A percentile compares a stretch with the other conserved stretches of the same genome.
Evolutionary conservation across 2,113 vertebrate genomes (phyloP).

Genomic region (Gymnorhina tibicen): DNA sequence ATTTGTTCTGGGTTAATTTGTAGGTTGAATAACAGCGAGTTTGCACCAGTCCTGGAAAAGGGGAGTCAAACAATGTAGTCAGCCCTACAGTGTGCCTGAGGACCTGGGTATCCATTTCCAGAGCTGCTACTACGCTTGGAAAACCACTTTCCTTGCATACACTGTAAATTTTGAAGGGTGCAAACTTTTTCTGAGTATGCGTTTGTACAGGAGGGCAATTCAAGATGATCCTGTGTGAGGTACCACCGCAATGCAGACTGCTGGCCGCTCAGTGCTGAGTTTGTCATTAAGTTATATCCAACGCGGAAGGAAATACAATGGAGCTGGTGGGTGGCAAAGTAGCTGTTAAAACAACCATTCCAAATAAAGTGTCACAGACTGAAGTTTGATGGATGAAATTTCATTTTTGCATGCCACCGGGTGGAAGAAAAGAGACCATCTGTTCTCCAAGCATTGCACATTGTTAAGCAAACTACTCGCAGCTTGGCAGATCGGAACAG

Average conservation of each 20-base stretch:
- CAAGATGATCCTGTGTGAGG: background rate
- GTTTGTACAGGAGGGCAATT: background rate
- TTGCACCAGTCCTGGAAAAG: background rate
- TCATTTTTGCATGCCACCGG: background rate
- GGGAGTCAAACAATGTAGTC: background rate
- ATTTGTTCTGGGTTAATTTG: background rate
- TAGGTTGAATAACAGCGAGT: background rate
- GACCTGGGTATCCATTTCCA: background rate
- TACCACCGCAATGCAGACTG: background rate
- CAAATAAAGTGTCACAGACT: background rate
- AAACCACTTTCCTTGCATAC: background rate
- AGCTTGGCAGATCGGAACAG: constrained; percentile 7
- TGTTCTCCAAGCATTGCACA: background rate
- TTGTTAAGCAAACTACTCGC: background rate
- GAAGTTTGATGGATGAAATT: constrained; percentile 24
- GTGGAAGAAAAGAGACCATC: constrained; percentile 9
- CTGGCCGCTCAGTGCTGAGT: background rate
- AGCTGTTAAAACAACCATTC: background rate
- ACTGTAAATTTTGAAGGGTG: background rate
- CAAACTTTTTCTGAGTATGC: background rate
- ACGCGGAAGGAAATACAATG: background rate
- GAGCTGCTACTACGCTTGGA: background rate
- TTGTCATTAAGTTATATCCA: background rate
- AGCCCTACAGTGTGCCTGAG: background rate
- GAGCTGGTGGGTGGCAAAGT: background rate